Evolutionary conservation across 2,113 vertebrate genomes (phyloP).

Genomic region (Sorex araneus): DNA sequence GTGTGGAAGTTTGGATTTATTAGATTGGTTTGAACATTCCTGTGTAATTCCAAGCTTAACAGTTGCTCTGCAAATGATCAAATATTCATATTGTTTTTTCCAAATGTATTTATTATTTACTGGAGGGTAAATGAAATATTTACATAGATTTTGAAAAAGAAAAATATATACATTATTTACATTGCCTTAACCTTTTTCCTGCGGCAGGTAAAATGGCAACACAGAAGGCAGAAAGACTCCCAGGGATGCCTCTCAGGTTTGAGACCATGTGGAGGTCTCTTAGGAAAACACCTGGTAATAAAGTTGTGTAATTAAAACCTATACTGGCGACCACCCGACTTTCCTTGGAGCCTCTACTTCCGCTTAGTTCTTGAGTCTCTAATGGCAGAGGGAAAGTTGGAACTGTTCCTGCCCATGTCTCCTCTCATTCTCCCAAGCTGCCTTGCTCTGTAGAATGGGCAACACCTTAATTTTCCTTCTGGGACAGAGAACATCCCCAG

Average conservation of each 20-base stretch:
- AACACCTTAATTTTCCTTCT: conserved; percentile 60
- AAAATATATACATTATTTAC: conserved; percentile 81
- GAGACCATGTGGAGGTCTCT: conserved; percentile 42
- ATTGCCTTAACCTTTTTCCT: conserved; percentile 66
- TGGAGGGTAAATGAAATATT: conserved; percentile 78
- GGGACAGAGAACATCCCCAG: conserved; percentile 30
- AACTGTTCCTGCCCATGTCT: background rate
- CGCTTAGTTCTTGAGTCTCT: conserved; percentile 51
- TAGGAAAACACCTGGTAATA: conserved; percentile 77
- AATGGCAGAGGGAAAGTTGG: conserved; percentile 50
- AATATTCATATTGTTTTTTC: conserved; percentile 83
- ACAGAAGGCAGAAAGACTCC: conserved; percentile 2
- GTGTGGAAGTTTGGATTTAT: conserved; percentile 72
- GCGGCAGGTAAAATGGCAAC: conserved; percentile 78
- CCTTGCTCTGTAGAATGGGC: background rate
- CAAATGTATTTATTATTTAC: conserved; percentile 85
- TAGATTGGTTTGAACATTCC: conserved; percentile 66
- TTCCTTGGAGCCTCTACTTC: conserved; percentile 68
- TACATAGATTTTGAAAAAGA: conserved; percentile 80
- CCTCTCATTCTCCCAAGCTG: background rate
- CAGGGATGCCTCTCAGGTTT: conserved; percentile 11
- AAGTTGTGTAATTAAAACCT: conserved; percentile 63
- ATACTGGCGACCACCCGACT: conserved; percentile 58
- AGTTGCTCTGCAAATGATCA: conserved; percentile 78
- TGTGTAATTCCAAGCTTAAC: conserved; percentile 72